Base-by-base conservation (phyloP, 2,888 invertebrate genomes). In the Drosophila cracens region DNA sequence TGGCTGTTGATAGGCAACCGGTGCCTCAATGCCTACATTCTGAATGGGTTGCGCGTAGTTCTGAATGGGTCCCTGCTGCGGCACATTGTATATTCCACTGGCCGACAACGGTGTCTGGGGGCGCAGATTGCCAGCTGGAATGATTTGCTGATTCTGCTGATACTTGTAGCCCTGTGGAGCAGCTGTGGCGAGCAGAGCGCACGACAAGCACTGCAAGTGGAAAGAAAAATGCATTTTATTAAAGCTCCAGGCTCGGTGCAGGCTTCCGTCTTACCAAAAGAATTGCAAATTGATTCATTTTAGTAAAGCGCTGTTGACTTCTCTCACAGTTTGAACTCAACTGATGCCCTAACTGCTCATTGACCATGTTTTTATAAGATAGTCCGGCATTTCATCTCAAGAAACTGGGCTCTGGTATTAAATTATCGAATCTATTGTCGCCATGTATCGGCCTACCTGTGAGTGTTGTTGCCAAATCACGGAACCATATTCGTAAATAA, bases 111-210 rank as follows among this genome's bases (percentile, higher is more conserved):
- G 82, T 27, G 79, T 75, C 64, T 89, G 88, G 2, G 90, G 88
- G 33, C 87, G 89, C 58, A 87, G 76, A 54, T 87, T 88, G 16
- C 83, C 87, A 4, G 65, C 52, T 29, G 78, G 83, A 7, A 85
- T 33, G 18, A 56, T 34, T 1, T 79, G 76, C 8, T 31, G 21
- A 40, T 75, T 79, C 34, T 64, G 75, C 63, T 81, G 83, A 63
- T 92, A 92, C 58, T 84, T 89, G 72, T 92, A 92, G 61, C 84
- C 92, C 58, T 87, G 80, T 13, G 84, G 81, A 29, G 89, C 91
- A 11, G 83, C 72, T 11, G 78, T 67, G 8, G 59, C 69, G 1
- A 82, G 65, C 21, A 79, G 56, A 31, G 79, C 83, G 25, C 82
- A 62, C 16, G 81, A 81, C 29, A 91, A 59, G 70, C 75, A 87